A percentile compares a stretch with the other conserved stretches of the same genome.
These are phyloP conservation scores for Chrysolina americana DNA, from an alignment of 2,888 invertebrate genomes.

Conservation along the genomic window DNA sequence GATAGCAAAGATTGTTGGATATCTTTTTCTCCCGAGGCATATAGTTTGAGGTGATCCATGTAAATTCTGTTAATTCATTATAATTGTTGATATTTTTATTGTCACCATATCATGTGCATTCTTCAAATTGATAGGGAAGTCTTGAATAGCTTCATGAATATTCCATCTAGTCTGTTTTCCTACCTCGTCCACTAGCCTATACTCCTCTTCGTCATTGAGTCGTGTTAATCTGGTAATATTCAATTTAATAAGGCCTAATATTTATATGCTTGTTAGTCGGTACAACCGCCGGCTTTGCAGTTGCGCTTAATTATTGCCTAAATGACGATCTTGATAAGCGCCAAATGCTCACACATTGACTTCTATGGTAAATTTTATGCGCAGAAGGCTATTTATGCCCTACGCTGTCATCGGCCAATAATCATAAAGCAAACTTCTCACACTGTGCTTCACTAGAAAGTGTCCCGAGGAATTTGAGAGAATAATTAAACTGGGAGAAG, in stretches of 20 bases:
- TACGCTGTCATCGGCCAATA: conserved; percentile 45
- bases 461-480: conserved; percentile 22
- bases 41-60: too few species aligned
- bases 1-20: too few species aligned
- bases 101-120: too few species aligned
- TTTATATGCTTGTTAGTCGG: conserved; percentile 52
- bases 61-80: too few species aligned
- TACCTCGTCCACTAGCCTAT: neutral
- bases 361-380: conserved; percentile 50
- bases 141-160: too few species aligned
- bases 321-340: conserved; percentile 57
- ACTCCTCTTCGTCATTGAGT: conserved; percentile 19
- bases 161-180: too few species aligned
- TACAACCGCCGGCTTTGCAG: conserved; percentile 47
- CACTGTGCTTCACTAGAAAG: conserved; percentile 26
- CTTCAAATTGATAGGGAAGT: too few species aligned
- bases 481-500: conserved; percentile 5
- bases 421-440: conserved; percentile 46
- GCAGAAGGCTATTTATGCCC: conserved; percentile 45
- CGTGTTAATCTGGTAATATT: conserved; percentile 48
- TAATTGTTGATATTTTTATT: too few species aligned
- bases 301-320: conserved; percentile 58
- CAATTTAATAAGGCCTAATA: conserved; percentile 52
- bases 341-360: conserved; percentile 44
- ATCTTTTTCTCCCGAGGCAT: too few species aligned